Evolutionary conservation across 2,797 vertebrate species (phyloP), one percentile per base, ranked within the genome.

Genomic region (Anabas testudineus): DNA sequence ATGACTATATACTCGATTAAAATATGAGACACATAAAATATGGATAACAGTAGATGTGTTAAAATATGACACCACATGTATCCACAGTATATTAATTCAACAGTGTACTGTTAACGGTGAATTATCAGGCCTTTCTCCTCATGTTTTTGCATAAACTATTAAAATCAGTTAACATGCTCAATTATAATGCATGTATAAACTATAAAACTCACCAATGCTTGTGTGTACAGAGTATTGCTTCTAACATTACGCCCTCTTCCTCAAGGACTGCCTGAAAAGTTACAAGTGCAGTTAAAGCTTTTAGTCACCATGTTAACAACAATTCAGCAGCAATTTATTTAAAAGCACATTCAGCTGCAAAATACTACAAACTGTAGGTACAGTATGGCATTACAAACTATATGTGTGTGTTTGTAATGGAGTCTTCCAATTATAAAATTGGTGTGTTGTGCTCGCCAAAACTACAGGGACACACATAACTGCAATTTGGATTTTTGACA

Each of bases 151-250:
- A 51, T 28, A 16, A 34, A 22, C 45, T 9, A 45, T 12, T 46
- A 7, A 55, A 39, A 36, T 36, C 2, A 47, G 67, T 24, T 24
- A 24, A 24, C 2, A 24, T 24, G 24, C 24, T 24, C 68, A 59
- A 34, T 46, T 14, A 37, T 48, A 5, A 26, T 6, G 28, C 7
- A 41, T 10, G 18, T 45, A 30, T 21, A 21, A 55, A 26, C 19
- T 21, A 18, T 16, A 10, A 37, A 57, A 78, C 96, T 95, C 92
- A 99, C 98, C 97, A 99, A 86, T 99, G 98, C 85, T 99, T 99
- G 89, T 99, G 97, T 47, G 98, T 99, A 46, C 97, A 99, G 43
- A 99, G 94, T 81, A 99, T 97, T 61, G 97, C 98, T 75, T 98
- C 95, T 66, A 99, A 89, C 5, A 88, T 92, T 53, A 95, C 96